Conservation (phyloP, 2,113 vertebrate species). For the Larimichthys crocea region DNA sequence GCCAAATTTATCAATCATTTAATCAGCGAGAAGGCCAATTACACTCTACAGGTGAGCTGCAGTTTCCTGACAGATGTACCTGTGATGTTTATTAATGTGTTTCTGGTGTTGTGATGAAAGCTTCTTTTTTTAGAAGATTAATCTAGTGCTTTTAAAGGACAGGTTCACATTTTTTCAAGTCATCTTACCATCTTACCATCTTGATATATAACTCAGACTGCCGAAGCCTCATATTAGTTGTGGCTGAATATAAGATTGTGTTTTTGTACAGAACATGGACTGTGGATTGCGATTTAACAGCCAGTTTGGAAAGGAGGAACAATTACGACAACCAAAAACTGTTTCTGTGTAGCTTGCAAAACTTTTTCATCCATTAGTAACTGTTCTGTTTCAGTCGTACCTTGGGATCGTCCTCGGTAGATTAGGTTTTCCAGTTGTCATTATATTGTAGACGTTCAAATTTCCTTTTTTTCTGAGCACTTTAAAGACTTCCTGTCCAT, state of each 20-base stretch:
- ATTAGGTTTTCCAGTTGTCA: background rate
- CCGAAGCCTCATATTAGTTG: too few relatives aligned
- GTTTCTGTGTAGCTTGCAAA: too few relatives aligned
- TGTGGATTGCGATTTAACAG: background rate
- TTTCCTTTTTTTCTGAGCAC: background rate
- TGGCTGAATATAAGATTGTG: too few relatives aligned
- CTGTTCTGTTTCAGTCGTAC: background rate
- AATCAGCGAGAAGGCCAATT: slow-evolving; percentile 94
- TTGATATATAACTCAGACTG: too few relatives aligned
- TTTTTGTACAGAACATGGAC: background rate
- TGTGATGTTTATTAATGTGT: background rate
- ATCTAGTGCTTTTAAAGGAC: background rate
- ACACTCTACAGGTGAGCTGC: slow-evolving; percentile 93
- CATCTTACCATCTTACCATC: too few relatives aligned
- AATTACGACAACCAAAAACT: too few relatives aligned
- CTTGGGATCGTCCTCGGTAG: background rate
- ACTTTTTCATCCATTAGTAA: too few relatives aligned
- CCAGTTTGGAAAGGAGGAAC: background rate
- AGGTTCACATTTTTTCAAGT: background rate
- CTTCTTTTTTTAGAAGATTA: background rate
- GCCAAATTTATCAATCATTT: slow-evolving; percentile 95
- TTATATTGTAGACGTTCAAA: background rate
- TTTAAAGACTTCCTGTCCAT: background rate
- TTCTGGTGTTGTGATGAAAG: background rate
- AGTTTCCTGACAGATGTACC: background rate